Evolutionary conservation across 2,888 invertebrate species (phyloP), one percentile per base, ranked within the genome.

Genomic region (Synanthedon vespiformis): DNA sequence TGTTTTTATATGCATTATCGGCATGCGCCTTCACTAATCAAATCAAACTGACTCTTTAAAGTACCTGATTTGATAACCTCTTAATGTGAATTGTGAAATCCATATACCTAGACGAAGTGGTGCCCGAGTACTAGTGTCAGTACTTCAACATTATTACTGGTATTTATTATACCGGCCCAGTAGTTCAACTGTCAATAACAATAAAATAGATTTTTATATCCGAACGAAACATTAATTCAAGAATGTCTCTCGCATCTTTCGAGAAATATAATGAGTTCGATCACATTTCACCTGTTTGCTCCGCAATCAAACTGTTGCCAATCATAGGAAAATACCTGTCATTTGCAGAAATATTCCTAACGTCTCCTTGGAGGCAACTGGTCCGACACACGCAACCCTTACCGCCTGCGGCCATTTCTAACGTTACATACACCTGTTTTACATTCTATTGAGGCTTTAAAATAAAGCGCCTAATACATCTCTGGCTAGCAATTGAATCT

Each of bases 301-400:
- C 44, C n/a, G 11, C 44, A 44, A 44, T 44, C 12, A 13, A 27
- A 18, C 18, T 50, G 18, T 40, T 18, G 50, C 13, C 72, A 62
- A 69, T 72, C 79, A 78, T 80, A 76, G 76, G 72, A 78, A 80
- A 80, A 75, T 71, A 68, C 78, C 71, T 76, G 77, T 80, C 76
- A 80, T 82, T 82, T 76, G 76, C 79, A 70, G 77, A 80, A 81
- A 77, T 72, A 69, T 64, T 70, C 72, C 69, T 61, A 65, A 65
- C 70, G 73, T 79, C 77, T 78, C 74, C 74, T 77, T 77, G 75
- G 68, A 72, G 53, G 57, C 73, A 82, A 83, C 83, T 79, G 71
- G 85, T 80, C 74, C 68, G 68, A 69, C 71, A 60, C 85, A 84
- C 81, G 83, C 85, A 83, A 82, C 79, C 81, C 81, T 68, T 65